Conservation (phyloP, 2,888 invertebrate genomes). For the Nymphalis c-album region DNA sequence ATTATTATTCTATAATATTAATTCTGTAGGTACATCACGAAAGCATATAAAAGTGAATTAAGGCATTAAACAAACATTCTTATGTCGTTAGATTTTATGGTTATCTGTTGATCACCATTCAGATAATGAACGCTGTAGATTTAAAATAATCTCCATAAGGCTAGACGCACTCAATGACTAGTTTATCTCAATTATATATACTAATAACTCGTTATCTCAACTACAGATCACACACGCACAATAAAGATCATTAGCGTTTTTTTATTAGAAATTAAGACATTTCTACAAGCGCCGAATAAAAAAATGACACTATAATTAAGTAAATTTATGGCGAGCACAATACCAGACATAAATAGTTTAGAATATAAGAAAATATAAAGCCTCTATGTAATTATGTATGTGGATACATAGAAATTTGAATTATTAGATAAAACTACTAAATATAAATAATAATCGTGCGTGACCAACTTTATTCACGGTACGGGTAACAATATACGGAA, state of each 20-base stretch:
- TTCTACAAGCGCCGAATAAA: too few relatives aligned
- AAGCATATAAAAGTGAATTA: constrained; percentile 11
- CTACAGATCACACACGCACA: too few relatives aligned
- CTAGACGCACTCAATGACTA: not conserved
- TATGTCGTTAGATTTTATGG: not conserved
- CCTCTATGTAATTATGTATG: too few relatives aligned
- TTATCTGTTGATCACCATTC: constrained; percentile 1
- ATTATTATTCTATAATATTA: too few relatives aligned
- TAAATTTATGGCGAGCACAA: too few relatives aligned
- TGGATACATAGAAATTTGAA: too few relatives aligned
- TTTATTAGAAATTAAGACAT: too few relatives aligned
- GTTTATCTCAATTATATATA: not conserved
- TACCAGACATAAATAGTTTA: too few relatives aligned
- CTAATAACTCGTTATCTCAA: not conserved
- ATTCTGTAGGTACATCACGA: too few relatives aligned
- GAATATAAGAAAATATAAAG: too few relatives aligned
- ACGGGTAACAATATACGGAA: constrained; percentile 22
- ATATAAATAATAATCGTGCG: constrained; percentile 13
- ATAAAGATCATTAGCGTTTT: too few relatives aligned
- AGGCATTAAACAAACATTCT: constrained; percentile 12
- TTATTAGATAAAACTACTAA: not conserved
- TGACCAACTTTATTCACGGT: constrained; percentile 30
- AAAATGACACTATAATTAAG: too few relatives aligned
- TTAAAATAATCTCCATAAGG: not conserved
- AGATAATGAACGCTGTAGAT: not conserved